A percentile compares a stretch with the other conserved stretches of the same genome.
phyloP scores from a whole-genome alignment of 2,113 vertebrate genomes.

The Carettochelys insculpta region DNA sequence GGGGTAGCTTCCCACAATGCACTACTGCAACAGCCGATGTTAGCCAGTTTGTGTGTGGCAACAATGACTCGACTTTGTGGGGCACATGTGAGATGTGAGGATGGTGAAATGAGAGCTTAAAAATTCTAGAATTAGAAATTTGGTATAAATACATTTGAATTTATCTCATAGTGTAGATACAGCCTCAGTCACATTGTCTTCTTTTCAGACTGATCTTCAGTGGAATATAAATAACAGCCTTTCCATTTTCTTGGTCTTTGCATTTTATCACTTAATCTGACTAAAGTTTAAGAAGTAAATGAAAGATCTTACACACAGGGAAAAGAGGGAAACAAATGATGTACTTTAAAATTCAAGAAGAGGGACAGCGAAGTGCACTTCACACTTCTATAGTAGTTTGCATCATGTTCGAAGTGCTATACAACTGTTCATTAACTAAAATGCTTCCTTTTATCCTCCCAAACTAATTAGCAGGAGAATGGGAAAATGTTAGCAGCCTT shows the following conservation, averaged over 20 bases:
- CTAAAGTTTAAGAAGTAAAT: background rate
- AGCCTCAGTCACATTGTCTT: rapidly evolving
- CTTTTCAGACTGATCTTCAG: background rate
- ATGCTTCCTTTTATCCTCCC: constrained; percentile 39
- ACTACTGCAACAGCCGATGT: too few relatives aligned
- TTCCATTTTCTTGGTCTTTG: background rate
- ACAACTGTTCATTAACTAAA: constrained; percentile 45
- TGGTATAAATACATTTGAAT: too few relatives aligned
- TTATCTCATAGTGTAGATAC: too few relatives aligned
- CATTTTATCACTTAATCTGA: background rate
- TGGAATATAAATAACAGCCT: background rate
- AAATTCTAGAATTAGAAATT: too few relatives aligned
- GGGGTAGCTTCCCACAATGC: too few relatives aligned
- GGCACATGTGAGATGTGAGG: too few relatives aligned
- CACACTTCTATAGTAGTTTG: background rate
- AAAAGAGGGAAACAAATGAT: constrained; percentile 16
- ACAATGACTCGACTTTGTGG: too few relatives aligned
- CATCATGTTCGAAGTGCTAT: constrained; percentile 18
- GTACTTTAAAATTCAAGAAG: constrained; percentile 9
- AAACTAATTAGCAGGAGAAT: constrained; percentile 24
- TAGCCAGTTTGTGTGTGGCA: too few relatives aligned
- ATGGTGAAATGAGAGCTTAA: too few relatives aligned
- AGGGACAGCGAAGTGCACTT: background rate
- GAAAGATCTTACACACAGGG: background rate
- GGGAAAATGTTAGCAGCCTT: constrained; percentile 1